A percentile compares a stretch with the other conserved stretches of the same genome.
Conservation (phyloP, 2,888 invertebrate genomes). For the Troglohyphantes excavatus region DNA sequence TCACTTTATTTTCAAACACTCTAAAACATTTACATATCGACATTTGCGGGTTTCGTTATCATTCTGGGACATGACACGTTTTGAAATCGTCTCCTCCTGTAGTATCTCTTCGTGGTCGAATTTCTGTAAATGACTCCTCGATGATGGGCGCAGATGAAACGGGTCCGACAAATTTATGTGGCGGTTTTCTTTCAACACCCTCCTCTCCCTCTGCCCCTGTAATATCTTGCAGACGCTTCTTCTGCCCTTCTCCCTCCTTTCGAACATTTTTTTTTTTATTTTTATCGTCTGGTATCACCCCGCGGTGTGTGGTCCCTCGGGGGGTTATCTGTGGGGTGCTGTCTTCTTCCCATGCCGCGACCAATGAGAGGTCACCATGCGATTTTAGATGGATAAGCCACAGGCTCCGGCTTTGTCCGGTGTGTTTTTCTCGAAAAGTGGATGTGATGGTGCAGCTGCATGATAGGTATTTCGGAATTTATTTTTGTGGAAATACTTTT, state of each 20-base stretch:
- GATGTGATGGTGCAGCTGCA: too few species aligned
- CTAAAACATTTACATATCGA: too few species aligned
- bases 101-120: background rate
- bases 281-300: background rate
- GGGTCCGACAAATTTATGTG: background rate
- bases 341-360: background rate
- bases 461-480: too few species aligned
- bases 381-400: background rate
- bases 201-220: background rate
- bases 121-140: background rate
- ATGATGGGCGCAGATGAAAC: background rate
- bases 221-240: too few species aligned
- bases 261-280: background rate
- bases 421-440: too few species aligned
- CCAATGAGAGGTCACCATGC: background rate
- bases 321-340: background rate
- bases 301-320: background rate
- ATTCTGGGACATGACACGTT: too few species aligned
- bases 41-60: too few species aligned
- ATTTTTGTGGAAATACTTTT: too few species aligned
- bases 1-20: too few species aligned
- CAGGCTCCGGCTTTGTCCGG: too few species aligned
- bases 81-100: background rate
- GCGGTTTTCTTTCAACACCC: constrained; percentile 2
- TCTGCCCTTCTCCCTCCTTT: background rate